Percentiles rank a stretch among this genome's conserved stretches.
phyloP scores from a whole-genome alignment of 30 jellyfish, hydroid and myxozoan species.

The Turritopsis dohrnii region DNA sequence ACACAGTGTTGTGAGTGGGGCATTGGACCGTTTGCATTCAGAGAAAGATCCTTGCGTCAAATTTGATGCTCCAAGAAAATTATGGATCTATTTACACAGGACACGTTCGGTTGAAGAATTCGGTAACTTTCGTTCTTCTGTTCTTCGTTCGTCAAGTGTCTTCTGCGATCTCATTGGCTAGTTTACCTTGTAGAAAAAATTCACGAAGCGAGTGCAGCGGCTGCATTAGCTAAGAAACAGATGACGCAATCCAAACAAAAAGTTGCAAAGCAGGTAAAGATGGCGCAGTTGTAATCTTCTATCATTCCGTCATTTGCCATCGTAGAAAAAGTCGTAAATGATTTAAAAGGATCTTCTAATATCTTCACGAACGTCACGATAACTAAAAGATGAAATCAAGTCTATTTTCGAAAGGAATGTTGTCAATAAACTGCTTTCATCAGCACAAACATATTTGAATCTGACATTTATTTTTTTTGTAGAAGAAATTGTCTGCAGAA shows the following conservation, averaged over 20 bases:
- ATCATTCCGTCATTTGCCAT: too few relatives aligned
- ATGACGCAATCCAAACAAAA: constrained; percentile 52
- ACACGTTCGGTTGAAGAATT: constrained; percentile 75
- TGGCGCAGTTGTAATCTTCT: too few relatives aligned
- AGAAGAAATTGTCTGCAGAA: neutral
- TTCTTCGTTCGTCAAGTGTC: neutral
- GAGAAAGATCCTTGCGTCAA: constrained; percentile 95
- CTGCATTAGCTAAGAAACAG: constrained; percentile 89
- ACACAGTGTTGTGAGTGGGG: constrained; percentile 95
- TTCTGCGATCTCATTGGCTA: neutral
- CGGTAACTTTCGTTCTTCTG: constrained; percentile 29
- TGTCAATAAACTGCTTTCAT: neutral
- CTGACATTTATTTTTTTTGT: neutral
- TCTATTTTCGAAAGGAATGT: too few relatives aligned
- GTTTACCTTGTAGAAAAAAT: constrained; percentile 48
- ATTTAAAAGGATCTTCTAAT: too few relatives aligned
- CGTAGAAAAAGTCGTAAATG: too few relatives aligned
- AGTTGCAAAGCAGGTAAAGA: constrained; percentile 51
- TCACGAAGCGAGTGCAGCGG: constrained; percentile 96
- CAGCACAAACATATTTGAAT: neutral
- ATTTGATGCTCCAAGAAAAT: constrained; percentile 75
- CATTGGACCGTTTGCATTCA: constrained; percentile 93
- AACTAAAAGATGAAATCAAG: too few relatives aligned
- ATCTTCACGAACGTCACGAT: too few relatives aligned
- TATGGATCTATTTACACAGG: constrained; percentile 86